Evolutionary conservation across 1,140 invertebrate genomes (phyloP), one percentile per base, ranked within the genome.

Genomic region (Brachionus paranguensis): DNA sequence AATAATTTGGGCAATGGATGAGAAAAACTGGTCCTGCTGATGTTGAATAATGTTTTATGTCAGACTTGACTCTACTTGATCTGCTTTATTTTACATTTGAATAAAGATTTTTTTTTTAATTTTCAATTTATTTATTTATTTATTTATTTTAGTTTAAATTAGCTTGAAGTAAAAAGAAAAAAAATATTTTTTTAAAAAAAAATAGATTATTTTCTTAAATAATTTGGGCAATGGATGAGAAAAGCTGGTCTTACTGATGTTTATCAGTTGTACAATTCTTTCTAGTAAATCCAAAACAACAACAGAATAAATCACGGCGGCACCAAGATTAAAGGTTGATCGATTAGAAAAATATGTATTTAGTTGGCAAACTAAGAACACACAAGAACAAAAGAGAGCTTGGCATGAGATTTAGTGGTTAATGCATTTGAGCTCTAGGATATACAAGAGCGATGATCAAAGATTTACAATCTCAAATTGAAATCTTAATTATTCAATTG

Each of bases 391-490:
- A 68, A 68, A 68, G 65, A 37, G 33, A 68, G 27, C 65, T 68
- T 68, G 27, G 65, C 65, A 68, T 68, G 65, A 68, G 65, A 68
- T 68, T 68, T 68, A 68, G 65, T 68, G 65, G 65, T 68, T 68
- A 68, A 68, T 68, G 65, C 27, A 68, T 68, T 68, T 68, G 33
- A 68, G 65, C 65, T 68, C 65, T 68, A 68, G 65, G 65, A 68
- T 68, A 68, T 68, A 68, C 65, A 68, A 68, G 53, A 60, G 53
- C 65, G 33, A 33, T 20, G 65, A 68, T 68, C 65, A 68, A 68
- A 33, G 20, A 65, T 24, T 24, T 29, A 17, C 27, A 65, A 68
- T 68, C 65, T 68, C 33, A 68, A 68, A 29, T 68, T 68, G 17
- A 68, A 41, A 68, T 68, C 65, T 68, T 68, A 33, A 68, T 68